Percentiles rank a stretch among this genome's conserved stretches.
Evolutionary conservation across 2,888 invertebrate genomes (phyloP).

Genomic region (Zhuqinia jingwanae): DNA sequence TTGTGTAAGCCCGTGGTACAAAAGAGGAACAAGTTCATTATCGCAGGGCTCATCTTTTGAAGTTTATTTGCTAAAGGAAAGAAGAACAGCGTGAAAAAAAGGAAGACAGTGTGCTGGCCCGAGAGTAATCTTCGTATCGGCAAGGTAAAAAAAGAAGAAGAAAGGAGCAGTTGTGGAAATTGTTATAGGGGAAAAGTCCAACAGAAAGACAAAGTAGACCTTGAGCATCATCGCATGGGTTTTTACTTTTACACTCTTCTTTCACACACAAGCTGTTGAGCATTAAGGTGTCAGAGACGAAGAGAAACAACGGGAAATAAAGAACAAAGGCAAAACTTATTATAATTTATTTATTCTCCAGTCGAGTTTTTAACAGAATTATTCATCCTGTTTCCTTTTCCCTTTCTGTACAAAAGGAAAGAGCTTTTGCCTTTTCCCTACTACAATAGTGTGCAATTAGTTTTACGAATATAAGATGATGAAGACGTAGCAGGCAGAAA

Average conservation of each 20-base stretch:
- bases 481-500: conserved; percentile 8
- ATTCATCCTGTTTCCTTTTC: conserved; percentile 60
- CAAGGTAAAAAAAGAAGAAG: not conserved
- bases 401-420: not conserved
- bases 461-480: not conserved
- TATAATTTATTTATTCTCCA: conserved; percentile 65
- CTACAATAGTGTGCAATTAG: conserved; percentile 32
- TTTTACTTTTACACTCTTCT: not conserved
- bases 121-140: not conserved
- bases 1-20: not conserved
- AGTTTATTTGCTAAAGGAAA: conserved; percentile 38
- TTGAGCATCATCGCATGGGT: conserved; percentile 12
- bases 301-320: conserved; percentile 21
- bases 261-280: conserved; percentile 23
- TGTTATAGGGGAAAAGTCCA: conserved; percentile 6
- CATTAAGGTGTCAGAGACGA: conserved; percentile 2
- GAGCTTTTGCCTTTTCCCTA: not conserved
- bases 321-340: conserved; percentile 42
- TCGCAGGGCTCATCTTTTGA: conserved; percentile 51
- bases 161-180: conserved; percentile 11
- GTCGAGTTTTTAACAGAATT: conserved; percentile 64
- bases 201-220: not conserved
- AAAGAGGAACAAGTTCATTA: conserved; percentile 48
- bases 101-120: not conserved
- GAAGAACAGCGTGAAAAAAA: conserved; percentile 17